Conservation (phyloP, 2,888 invertebrate species). For the Anarsia innoxiella region DNA sequence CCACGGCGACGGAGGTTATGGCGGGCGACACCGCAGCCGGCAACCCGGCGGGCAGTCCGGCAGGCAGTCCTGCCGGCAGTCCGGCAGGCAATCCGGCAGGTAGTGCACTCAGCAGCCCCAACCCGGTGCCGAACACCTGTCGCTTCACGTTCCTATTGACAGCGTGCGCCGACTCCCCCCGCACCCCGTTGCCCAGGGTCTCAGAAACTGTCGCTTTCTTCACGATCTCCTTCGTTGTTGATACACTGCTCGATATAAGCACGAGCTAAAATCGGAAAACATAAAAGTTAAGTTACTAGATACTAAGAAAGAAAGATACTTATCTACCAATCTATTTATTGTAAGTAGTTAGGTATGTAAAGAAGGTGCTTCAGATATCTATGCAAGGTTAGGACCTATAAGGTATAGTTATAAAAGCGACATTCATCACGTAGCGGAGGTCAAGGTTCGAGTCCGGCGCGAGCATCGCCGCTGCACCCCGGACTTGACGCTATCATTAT, state of each 20-base stretch:
- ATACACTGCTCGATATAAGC: conserved; percentile 50
- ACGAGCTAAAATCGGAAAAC: conserved; percentile 44
- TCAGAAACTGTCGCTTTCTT: conserved; percentile 48
- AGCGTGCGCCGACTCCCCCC: conserved; percentile 41
- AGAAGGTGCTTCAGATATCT: too few relatives aligned
- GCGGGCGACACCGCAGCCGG: conserved; percentile 27
- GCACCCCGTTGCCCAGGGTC: conserved; percentile 52
- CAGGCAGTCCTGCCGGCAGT: conserved; percentile 5
- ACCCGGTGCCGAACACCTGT: conserved; percentile 31
- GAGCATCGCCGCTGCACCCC: too few relatives aligned
- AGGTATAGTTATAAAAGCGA: too few relatives aligned
- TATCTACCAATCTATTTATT: too few relatives aligned
- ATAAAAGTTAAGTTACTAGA: too few relatives aligned
- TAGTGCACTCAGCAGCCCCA: conserved; percentile 3
- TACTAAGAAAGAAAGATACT: too few relatives aligned
- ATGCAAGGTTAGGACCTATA: too few relatives aligned
- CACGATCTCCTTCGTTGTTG: conserved; percentile 45
- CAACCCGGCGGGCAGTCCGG: conserved; percentile 25
- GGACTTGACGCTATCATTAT: too few relatives aligned
- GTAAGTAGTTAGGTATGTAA: too few relatives aligned
- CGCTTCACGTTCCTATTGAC: conserved; percentile 60
- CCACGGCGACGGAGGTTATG: conserved; percentile 53
- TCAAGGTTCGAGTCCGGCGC: background rate
- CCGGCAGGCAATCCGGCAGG: background rate
- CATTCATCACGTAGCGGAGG: too few relatives aligned